A percentile compares a stretch with the other conserved stretches of the same genome.
Evolutionary conservation across 2,113 vertebrate species (phyloP).

Genomic region (Scophthalmus maximus): DNA sequence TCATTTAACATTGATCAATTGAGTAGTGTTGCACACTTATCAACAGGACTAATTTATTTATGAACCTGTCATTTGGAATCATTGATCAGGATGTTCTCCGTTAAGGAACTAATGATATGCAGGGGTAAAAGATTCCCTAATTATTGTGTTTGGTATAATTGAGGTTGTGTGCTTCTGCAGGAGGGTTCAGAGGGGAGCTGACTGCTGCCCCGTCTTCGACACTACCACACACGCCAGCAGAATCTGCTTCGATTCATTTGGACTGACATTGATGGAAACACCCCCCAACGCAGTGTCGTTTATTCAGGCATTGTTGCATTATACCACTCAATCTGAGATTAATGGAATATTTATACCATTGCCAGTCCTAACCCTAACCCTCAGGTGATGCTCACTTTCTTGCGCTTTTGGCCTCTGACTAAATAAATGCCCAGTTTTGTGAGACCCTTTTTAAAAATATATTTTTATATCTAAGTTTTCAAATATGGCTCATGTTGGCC

Average conservation of each 20-base stretch:
- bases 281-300: neutral
- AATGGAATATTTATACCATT: constrained; percentile 11
- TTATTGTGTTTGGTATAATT: constrained; percentile 94
- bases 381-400: too few relatives aligned
- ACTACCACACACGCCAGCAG: constrained; percentile 21
- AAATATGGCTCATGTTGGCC: too few relatives aligned
- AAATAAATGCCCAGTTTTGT: too few relatives aligned
- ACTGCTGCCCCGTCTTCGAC: constrained; percentile 81
- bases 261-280: neutral
- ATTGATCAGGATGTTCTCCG: constrained; percentile 89
- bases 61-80: constrained; percentile 92
- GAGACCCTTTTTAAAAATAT: too few relatives aligned
- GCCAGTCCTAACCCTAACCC: too few relatives aligned
- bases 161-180: constrained; percentile 87
- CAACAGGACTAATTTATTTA: constrained; percentile 95
- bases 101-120: constrained; percentile 91
- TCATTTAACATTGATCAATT: constrained; percentile 85
- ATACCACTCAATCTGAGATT: neutral
- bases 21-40: constrained; percentile 86
- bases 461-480: too few relatives aligned
- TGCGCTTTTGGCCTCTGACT: too few relatives aligned
- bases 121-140: constrained; percentile 92
- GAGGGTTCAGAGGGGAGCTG: constrained; percentile 88
- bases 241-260: constrained; percentile 27
- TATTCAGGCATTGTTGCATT: constrained; percentile 13